A percentile compares a stretch with the other conserved stretches of the same genome.
Conservation (phyloP, 2,888 invertebrate genomes). For the Mayetiola destructor region DNA sequence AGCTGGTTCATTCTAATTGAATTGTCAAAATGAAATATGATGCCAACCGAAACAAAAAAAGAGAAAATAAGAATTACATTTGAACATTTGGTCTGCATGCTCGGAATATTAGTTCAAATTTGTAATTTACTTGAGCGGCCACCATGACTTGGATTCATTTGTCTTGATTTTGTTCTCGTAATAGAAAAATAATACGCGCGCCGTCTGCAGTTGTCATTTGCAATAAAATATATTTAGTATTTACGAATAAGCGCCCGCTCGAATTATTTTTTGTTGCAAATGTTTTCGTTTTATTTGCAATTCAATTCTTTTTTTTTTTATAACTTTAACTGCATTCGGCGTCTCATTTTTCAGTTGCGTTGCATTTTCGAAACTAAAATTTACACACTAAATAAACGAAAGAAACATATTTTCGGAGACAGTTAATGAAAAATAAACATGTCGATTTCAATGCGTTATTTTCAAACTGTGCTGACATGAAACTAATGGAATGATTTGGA, state of each 20-base stretch:
- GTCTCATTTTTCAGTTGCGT: background rate
- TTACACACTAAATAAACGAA: background rate
- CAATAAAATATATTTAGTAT: background rate
- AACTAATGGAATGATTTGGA: no score
- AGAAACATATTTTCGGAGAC: background rate
- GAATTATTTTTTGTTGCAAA: no score
- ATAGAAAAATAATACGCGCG: background rate
- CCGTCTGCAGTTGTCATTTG: background rate
- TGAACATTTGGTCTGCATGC: background rate
- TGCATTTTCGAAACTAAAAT: no score
- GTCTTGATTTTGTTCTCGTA: background rate
- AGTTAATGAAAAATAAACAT: constrained; percentile 12
- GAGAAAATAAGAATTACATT: background rate
- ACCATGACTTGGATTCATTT: background rate
- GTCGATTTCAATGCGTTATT: no score
- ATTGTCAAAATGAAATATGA: background rate
- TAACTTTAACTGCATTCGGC: background rate
- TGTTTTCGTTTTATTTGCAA: background rate
- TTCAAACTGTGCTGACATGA: no score
- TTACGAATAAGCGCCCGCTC: background rate
- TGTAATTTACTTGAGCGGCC: background rate
- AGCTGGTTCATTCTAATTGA: no score
- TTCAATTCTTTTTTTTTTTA: background rate
- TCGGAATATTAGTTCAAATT: background rate
- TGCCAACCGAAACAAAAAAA: background rate